Evolutionary conservation across 2,113 vertebrate species (phyloP), one percentile per base, ranked within the genome.

Genomic region (Tichodroma muraria): DNA sequence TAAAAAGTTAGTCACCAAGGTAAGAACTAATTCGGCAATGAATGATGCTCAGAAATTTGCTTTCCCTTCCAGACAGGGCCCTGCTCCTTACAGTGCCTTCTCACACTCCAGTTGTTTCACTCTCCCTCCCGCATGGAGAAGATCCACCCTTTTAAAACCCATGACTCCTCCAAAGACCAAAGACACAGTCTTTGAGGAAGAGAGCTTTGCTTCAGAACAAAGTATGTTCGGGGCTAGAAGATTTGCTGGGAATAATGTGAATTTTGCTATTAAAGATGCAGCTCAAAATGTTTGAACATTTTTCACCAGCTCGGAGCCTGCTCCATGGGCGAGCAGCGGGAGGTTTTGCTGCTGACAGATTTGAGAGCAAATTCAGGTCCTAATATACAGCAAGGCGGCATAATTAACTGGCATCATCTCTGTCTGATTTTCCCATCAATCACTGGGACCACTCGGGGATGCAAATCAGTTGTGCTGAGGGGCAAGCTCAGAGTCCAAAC

Each of bases 21-120:
- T 61, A 95, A 91, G 94, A 95, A 96, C 77, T 91, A 96, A 88
- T 96, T 97, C 21, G 7, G 94, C 97, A 96, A 92, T 71, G 72
- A 95, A 79, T 16, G 38, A 94, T 80, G 59, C 88, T 95, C 89
- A 80, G 94, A 94, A 90, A 90, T 94, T 95, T 95, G 85, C 91
- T 64, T 94, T 91, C 83, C 61, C 69, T 96, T 94, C 80, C 90
- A 96, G 95, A 89, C n/a, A 28, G 69, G 69, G 92, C 70, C 88
- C 54, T 96, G 56, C 85, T 96, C 31, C 76, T 93, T 96, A 69
- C 47, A 49, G 40, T 64, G 70, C 77, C 72, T 90, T 65, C 65
- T 88, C 69, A 53, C 1, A 21, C 89, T 96, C 96, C 69, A 80
- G 79, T 91, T 94, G 70, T 82, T 90, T 60, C 82, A 84, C 85